A percentile compares a stretch with the other conserved stretches of the same genome.
phyloP scores from a whole-genome alignment of 1,140 invertebrate genomes.

The Penaeus indicus region DNA sequence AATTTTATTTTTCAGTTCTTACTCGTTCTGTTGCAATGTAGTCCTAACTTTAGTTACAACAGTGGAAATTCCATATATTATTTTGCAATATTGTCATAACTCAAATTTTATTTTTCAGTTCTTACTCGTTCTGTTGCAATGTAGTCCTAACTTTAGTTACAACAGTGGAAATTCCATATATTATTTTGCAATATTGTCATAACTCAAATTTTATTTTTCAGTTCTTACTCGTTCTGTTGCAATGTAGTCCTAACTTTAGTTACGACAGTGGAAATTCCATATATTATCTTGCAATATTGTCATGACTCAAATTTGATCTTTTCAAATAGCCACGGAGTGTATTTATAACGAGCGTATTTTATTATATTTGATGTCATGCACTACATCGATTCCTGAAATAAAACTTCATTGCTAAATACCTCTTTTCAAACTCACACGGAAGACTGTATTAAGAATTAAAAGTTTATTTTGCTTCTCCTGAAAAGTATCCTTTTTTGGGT shows the following conservation, averaged over 20 bases:
- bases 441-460: slow-evolving; percentile 8
- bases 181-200: no score
- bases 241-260: slow-evolving; percentile 7
- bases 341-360: slow-evolving; percentile 13
- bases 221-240: slow-evolving; percentile 1
- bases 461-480: slow-evolving; percentile 12
- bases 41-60: slow-evolving; percentile 6
- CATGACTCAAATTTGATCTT: not conserved
- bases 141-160: no score
- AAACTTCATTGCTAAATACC: slow-evolving; percentile 7
- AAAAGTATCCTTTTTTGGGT: no score
- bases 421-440: not conserved
- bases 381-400: not conserved
- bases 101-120: no score
- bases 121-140: no score
- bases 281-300: slow-evolving; percentile 6
- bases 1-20: no score
- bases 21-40: slow-evolving; percentile 6
- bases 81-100: no score
- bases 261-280: slow-evolving; percentile 1
- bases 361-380: no score
- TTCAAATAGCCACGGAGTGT: slow-evolving; percentile 11
- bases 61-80: no score
- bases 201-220: no score
- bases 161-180: no score